Conservation (phyloP, 2,888 invertebrate genomes). For the Xanthorhoe spadicearia region DNA sequence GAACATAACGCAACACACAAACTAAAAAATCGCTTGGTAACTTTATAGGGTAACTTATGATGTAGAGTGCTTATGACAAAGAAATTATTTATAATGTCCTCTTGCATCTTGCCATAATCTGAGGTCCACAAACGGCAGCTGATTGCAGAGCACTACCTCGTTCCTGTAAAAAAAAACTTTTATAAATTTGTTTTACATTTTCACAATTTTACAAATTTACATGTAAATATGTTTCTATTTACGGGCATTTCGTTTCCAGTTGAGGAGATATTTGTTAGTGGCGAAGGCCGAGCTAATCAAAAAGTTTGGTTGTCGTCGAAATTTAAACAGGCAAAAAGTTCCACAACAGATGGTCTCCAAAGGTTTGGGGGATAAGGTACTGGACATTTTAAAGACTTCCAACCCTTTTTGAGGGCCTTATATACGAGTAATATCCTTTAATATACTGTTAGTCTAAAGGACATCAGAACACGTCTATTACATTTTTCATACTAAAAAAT, state of each 20-base stretch:
- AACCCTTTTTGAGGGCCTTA: too few relatives aligned
- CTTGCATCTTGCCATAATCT: slow-evolving; percentile 80
- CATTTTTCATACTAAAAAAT: too few relatives aligned
- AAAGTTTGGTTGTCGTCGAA: not conserved
- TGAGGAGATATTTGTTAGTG: not conserved
- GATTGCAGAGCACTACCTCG: slow-evolving; percentile 78
- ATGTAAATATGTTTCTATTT: not conserved
- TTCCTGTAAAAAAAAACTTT: slow-evolving; percentile 76
- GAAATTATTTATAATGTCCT: slow-evolving; percentile 42
- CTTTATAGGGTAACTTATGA: not conserved
- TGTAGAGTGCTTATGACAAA: not conserved
- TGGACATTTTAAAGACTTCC: too few relatives aligned
- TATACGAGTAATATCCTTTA: too few relatives aligned
- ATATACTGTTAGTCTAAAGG: too few relatives aligned
- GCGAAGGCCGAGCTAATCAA: not conserved
- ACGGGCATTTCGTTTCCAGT: not conserved
- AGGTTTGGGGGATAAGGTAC: not conserved
- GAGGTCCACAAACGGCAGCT: slow-evolving; percentile 78
- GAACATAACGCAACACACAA: not conserved
- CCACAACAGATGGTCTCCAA: not conserved
- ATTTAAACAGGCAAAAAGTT: not conserved
- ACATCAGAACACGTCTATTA: too few relatives aligned
- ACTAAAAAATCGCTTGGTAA: slow-evolving; percentile 16
- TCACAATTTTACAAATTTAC: not conserved
- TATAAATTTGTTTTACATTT: too few relatives aligned